Evolutionary conservation across 2,797 vertebrate genomes (phyloP).

Genomic region (Sebastolobus altivelis): DNA sequence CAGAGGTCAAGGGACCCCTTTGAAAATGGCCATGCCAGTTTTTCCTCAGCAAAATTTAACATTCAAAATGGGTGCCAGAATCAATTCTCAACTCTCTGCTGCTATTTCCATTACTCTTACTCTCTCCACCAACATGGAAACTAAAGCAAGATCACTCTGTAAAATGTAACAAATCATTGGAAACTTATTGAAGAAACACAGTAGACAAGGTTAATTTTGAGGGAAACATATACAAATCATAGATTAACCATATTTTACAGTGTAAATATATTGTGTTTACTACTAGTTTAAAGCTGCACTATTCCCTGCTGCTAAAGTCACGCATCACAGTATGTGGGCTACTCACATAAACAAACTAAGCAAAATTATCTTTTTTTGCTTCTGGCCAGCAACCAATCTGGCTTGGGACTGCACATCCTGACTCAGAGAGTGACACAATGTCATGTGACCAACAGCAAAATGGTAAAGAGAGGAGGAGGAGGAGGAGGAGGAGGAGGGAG

Average conservation of each 20-base stretch:
- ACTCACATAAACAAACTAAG: slow-evolving; percentile 8
- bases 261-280: neutral
- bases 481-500: slow-evolving; percentile 14
- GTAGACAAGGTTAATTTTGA: neutral
- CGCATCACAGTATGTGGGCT: neutral
- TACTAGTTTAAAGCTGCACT: neutral
- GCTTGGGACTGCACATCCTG: slow-evolving; percentile 40
- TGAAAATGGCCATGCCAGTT: too few species aligned
- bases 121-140: neutral
- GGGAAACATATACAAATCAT: neutral
- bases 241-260: neutral
- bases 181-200: neutral
- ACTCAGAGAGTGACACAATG: slow-evolving; percentile 61
- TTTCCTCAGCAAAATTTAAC: neutral
- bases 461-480: slow-evolving; percentile 17
- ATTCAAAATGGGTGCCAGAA: neutral
- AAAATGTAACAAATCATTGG: neutral
- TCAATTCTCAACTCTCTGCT: neutral
- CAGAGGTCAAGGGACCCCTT: too few species aligned
- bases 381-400: slow-evolving; percentile 37
- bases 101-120: neutral
- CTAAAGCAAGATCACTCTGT: neutral
- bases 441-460: slow-evolving; percentile 62
- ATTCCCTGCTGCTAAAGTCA: neutral
- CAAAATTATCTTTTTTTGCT: neutral